Evolutionary conservation across 2,113 vertebrate species (phyloP), one percentile per base, ranked within the genome.

Genomic region (Sakesphorus luctuosus): DNA sequence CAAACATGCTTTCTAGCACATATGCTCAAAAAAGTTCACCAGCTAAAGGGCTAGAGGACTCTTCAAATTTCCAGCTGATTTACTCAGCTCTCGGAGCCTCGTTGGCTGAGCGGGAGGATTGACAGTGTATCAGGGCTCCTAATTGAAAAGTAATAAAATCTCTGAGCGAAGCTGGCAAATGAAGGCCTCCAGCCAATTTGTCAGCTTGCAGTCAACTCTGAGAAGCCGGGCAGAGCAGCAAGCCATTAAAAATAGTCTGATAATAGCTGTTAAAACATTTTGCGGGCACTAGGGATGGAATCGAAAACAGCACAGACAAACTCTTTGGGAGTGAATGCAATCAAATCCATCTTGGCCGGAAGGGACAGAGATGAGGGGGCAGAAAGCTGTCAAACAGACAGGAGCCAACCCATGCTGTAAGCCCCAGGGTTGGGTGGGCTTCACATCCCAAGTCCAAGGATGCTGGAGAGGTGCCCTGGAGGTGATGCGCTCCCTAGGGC

Each of bases 61-160:
- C 88, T 95, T 92, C 81, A 93, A 72, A 94, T 95, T 83, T 84
- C 53, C 90, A 94, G 91, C 65, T 68, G 93, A 87, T 92, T 96
- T 96, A 94, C 94, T 96, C 96, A 2, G 62, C 91, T 95, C 91
- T 84, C 56, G 19, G 75, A 84, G 96, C 38, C 89, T 95, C 49
- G 46, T 89, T 96, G 87, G 91, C 95, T 89, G 93, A 94, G 67
- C 83, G 33, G 81, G 94, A 96, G 91, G 96, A 95, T 96, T 96
- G 97, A 97, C 96, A 50, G 90, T 97, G 89, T 96, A 95, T 93
- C 84, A 85, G 93, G 67, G 80, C 94, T 97, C 59, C 69, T 97
- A 96, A 98, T 90, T 94, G 94, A 98, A 96, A 96, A 97, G 94
- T 95, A 94, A 93, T 97, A 95, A 97, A 97, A 96, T 94, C 94